phyloP scores from a whole-genome alignment of 1,140 invertebrate genomes.

The Galleria mellonella region DNA sequence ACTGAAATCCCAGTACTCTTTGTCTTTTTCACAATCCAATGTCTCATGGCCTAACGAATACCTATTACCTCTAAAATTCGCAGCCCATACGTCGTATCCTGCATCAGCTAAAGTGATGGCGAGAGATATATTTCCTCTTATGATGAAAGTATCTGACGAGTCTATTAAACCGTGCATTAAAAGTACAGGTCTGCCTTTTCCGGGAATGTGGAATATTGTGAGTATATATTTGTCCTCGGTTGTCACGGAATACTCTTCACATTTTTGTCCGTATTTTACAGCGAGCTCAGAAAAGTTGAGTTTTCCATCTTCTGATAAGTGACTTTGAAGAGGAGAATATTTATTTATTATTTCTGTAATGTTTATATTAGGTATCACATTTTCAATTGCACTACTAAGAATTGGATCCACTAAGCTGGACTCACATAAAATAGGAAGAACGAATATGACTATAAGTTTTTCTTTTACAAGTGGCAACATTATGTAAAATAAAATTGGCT shows the following conservation, averaged over 20 bases:
- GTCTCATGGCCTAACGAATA: slow-evolving; percentile 75
- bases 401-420: no score
- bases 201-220: slow-evolving; percentile 5
- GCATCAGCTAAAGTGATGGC: slow-evolving; percentile 50
- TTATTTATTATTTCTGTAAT: no score
- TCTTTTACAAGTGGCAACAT: no score
- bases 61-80: slow-evolving; percentile 77
- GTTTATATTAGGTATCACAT: no score
- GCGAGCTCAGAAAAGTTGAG: slow-evolving; percentile 12
- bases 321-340: not conserved
- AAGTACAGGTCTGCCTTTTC: slow-evolving; percentile 58
- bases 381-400: not conserved
- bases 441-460: no score
- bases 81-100: slow-evolving; percentile 81
- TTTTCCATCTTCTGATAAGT: not conserved
- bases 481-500: no score
- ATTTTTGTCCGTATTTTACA: slow-evolving; percentile 10
- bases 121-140: slow-evolving; percentile 69
- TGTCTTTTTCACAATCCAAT: slow-evolving; percentile 50
- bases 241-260: not conserved
- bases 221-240: not conserved
- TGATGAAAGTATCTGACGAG: slow-evolving; percentile 77
- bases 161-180: slow-evolving; percentile 83
- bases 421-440: no score
- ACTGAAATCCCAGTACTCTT: slow-evolving; percentile 74